Conservation (phyloP, 2,888 invertebrate genomes). For the Parelbella ahira region DNA sequence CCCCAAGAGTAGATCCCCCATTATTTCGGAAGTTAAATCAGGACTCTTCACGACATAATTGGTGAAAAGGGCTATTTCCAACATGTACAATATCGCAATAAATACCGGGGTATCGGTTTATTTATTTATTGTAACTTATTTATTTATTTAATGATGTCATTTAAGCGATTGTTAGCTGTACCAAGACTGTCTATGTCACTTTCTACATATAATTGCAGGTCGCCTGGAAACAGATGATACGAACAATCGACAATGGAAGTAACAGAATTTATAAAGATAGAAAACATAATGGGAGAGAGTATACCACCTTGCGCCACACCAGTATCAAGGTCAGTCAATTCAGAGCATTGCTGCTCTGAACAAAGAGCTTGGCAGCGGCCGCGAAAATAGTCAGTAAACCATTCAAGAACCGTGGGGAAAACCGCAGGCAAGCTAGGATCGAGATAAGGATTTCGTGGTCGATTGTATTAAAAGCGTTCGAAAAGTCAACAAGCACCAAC, state of each 20-base stretch:
- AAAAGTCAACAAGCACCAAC: not conserved
- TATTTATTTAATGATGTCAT: no score
- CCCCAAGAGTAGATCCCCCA: no score
- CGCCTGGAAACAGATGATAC: no score
- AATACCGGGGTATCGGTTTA: no score
- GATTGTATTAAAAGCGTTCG: not conserved
- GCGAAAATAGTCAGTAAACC: not conserved
- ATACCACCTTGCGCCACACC: no score
- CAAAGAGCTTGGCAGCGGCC: not conserved
- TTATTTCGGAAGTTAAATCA: no score
- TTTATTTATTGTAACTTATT: no score
- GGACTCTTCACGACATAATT: no score
- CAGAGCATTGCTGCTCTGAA: not conserved
- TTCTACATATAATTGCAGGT: not conserved
- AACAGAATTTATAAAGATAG: conserved; percentile 1
- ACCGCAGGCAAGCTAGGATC: not conserved
- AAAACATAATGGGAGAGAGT: not conserved
- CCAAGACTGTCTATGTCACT: not conserved
- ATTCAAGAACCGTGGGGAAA: not conserved
- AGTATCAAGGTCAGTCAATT: not conserved
- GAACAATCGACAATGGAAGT: not conserved
- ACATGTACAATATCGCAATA: no score
- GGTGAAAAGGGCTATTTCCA: no score
- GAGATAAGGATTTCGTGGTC: not conserved
- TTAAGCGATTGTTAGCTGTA: no score